Percentiles rank a stretch among this genome's conserved stretches.
These are phyloP conservation scores for Xenopus petersii DNA, from an alignment of 2,797 vertebrate species.

Conservation along the genomic window DNA sequence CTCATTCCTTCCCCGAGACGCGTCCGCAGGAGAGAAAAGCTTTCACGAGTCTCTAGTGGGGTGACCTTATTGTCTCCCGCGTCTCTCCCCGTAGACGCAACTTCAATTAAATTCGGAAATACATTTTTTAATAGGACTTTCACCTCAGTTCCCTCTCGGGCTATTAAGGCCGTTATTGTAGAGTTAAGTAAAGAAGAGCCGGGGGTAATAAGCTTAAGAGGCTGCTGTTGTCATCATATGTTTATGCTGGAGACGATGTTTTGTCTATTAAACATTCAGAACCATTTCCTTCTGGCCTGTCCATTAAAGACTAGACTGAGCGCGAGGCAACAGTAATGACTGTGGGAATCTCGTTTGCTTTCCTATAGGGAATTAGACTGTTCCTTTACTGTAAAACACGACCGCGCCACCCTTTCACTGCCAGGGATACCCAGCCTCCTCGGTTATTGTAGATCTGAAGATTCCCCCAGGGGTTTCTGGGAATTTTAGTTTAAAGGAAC, in stretches of 20 bases:
- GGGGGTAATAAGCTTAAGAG: slow-evolving; percentile 58
- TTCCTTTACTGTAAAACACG: slow-evolving; percentile 20
- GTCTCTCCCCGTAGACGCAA: slow-evolving; percentile 56
- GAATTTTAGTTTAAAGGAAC: too few species aligned
- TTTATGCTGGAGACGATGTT: slow-evolving; percentile 62
- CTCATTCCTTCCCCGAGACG: too few species aligned
- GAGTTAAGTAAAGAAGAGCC: slow-evolving; percentile 65
- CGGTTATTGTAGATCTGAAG: too few species aligned
- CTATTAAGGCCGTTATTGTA: slow-evolving; percentile 67
- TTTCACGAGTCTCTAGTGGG: slow-evolving; percentile 51
- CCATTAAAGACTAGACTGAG: slow-evolving; percentile 47
- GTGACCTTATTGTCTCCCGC: slow-evolving; percentile 50
- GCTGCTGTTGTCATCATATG: slow-evolving; percentile 56
- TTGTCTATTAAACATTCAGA: slow-evolving; percentile 68
- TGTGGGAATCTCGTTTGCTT: not conserved
- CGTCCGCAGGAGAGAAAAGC: not conserved
- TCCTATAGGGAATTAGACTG: fast-evolving
- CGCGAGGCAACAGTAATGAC: slow-evolving; percentile 7
- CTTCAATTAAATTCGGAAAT: slow-evolving; percentile 67
- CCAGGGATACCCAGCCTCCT: not conserved
- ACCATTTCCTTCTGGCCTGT: slow-evolving; percentile 58
- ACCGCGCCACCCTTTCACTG: not conserved
- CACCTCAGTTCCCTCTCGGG: slow-evolving; percentile 62
- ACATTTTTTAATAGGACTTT: slow-evolving; percentile 67
- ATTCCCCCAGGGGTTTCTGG: too few species aligned